These are phyloP conservation scores for Poecilia velifera DNA, from an alignment of 2,797 vertebrate genomes.

Conservation along the genomic window DNA sequence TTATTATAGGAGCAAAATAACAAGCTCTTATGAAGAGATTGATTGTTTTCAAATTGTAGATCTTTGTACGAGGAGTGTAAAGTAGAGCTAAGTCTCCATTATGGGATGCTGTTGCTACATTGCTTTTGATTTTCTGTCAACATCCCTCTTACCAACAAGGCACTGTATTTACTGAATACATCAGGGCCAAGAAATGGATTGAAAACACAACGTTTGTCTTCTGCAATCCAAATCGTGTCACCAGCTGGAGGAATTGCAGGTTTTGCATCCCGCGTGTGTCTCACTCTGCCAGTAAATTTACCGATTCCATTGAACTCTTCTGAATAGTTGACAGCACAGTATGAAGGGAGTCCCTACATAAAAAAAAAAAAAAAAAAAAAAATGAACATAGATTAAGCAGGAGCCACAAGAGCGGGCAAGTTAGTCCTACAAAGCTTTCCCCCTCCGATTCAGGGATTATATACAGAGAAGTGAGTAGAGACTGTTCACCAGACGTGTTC, in stretches of 20 bases:
- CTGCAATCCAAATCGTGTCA: conserved; percentile 75
- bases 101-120: conserved; percentile 77
- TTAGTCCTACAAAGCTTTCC: conserved; percentile 66
- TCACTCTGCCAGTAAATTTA: conserved; percentile 71
- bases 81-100: conserved; percentile 85
- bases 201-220: conserved; percentile 77
- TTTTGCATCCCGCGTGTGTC: conserved; percentile 58
- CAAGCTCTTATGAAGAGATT: conserved; percentile 83
- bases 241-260: conserved; percentile 67
- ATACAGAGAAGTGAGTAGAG: conserved; percentile 42
- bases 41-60: conserved; percentile 84
- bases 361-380: conserved; percentile 35
- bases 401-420: conserved; percentile 57
- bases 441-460: conserved; percentile 61
- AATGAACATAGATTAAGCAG: conserved; percentile 69
- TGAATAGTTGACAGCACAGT: conserved; percentile 68
- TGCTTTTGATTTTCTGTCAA: conserved; percentile 86
- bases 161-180: conserved; percentile 79
- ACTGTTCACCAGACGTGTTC: conserved; percentile 46
- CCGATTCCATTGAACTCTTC: conserved; percentile 62
- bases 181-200: conserved; percentile 79
- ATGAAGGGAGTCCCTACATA: conserved; percentile 66
- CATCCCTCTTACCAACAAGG: conserved; percentile 79
- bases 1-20: conserved; percentile 84
- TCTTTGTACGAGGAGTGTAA: conserved; percentile 85